phyloP scores from a whole-genome alignment of 2,797 vertebrate species.

The Manis javanica region DNA sequence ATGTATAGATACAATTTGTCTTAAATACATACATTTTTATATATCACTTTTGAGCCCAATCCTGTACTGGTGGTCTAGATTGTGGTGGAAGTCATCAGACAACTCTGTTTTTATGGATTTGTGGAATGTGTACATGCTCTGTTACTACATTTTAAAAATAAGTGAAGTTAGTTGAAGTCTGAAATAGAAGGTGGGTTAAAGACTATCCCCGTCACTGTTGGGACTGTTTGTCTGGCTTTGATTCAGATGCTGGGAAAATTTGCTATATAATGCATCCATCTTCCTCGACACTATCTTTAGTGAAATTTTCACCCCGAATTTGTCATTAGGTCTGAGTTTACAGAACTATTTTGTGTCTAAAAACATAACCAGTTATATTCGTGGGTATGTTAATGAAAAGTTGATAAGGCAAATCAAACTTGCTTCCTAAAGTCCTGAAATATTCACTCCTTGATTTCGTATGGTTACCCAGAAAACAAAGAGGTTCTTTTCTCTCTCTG shows the following conservation, averaged over 20 bases:
- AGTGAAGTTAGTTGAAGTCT: not conserved
- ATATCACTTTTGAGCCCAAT: not conserved
- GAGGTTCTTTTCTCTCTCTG: not conserved
- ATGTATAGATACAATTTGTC: not conserved
- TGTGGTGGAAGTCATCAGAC: not conserved
- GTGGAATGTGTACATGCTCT: not conserved
- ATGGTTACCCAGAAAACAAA: not conserved
- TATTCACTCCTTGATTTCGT: not conserved
- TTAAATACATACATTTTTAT: not conserved
- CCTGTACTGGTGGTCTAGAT: not conserved
- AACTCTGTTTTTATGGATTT: not conserved
- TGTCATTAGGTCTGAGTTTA: not conserved
- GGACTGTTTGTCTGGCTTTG: not conserved
- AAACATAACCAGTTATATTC: not conserved
- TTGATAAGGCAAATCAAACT: not conserved
- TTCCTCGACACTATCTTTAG: not conserved
- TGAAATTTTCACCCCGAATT: not conserved
- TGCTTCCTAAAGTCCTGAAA: conserved; percentile 16
- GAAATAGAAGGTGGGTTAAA: not conserved
- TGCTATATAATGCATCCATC: not conserved
- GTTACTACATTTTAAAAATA: not conserved
- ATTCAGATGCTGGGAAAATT: not conserved
- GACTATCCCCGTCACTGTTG: not conserved
- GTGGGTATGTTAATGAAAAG: not conserved
- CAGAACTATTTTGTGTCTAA: not conserved